These are phyloP conservation scores for Zosterops lateralis DNA, from an alignment of 2,113 vertebrate genomes.

Conservation along the genomic window DNA sequence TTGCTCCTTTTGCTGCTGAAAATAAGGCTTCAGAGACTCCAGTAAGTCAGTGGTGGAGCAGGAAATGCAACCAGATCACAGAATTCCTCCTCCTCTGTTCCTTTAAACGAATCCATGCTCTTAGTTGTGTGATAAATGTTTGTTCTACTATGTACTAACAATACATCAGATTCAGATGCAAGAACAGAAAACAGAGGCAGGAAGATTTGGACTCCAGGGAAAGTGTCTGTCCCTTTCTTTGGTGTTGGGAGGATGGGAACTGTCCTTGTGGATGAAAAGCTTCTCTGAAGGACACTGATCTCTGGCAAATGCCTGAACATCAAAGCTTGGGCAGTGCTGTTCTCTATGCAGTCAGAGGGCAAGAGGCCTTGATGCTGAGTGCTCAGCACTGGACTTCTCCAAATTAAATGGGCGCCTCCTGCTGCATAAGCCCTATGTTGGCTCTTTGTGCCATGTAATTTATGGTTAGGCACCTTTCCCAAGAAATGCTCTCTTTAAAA, in stretches of 20 bases:
- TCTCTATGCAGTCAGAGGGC: not conserved
- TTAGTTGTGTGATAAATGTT: not conserved
- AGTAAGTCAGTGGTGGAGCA: not conserved
- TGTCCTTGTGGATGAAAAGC: not conserved
- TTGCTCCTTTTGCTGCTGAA: not conserved
- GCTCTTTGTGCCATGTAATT: not conserved
- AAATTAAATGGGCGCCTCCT: slow-evolving; percentile 14
- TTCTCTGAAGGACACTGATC: not conserved
- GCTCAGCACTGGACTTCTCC: not conserved
- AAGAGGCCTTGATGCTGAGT: not conserved
- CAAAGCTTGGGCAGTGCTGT: not conserved
- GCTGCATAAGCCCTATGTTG: not conserved
- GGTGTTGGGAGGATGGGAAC: not conserved
- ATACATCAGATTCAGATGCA: not conserved
- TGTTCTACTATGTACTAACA: not conserved
- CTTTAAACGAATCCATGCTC: not conserved
- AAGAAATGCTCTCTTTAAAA: slow-evolving; percentile 15
- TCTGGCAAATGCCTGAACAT: not conserved
- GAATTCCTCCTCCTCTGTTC: not conserved
- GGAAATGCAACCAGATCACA: not conserved
- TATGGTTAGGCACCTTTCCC: slow-evolving; percentile 32
- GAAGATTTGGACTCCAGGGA: not conserved
- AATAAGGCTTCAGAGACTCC: not conserved
- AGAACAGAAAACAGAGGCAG: not conserved
- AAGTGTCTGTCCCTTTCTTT: not conserved